Percentiles rank a stretch among this genome's conserved stretches.
phyloP scores from a whole-genome alignment of 2,888 invertebrate species.

The Drosophila antonietae region DNA sequence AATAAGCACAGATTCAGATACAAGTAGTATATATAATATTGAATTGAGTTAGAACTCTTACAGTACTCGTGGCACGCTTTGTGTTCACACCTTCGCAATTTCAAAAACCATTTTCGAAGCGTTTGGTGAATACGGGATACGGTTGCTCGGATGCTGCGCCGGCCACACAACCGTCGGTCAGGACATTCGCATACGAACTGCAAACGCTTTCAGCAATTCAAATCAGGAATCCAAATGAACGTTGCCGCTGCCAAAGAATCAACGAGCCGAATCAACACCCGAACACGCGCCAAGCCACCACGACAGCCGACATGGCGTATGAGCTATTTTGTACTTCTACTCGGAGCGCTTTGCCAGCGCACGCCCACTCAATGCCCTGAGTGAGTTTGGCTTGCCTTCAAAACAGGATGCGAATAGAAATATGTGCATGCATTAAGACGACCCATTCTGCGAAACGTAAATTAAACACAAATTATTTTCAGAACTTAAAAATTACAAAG shows the following conservation, averaged over 20 bases:
- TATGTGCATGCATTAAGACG: not conserved
- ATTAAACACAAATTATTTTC: constrained; percentile 1
- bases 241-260: constrained; percentile 41
- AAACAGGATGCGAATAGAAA: constrained; percentile 3
- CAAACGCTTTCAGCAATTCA: constrained; percentile 52
- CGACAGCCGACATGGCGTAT: constrained; percentile 37
- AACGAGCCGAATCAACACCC: constrained; percentile 34
- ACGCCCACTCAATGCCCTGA: constrained; percentile 36
- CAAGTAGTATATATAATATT: not conserved
- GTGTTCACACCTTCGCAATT: constrained; percentile 25
- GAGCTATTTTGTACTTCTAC: constrained; percentile 29
- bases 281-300: constrained; percentile 23
- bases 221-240: constrained; percentile 52
- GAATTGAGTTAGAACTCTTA: not conserved
- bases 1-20: not conserved
- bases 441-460: not conserved
- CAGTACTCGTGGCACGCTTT: not conserved
- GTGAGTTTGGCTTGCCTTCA: constrained; percentile 10
- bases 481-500: not conserved
- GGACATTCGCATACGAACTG: constrained; percentile 75
- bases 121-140: not conserved
- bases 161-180: constrained; percentile 66
- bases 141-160: constrained; percentile 33
- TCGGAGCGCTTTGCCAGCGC: constrained; percentile 29
- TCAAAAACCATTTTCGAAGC: constrained; percentile 43